A percentile compares a stretch with the other conserved stretches of the same genome.
phyloP scores from a whole-genome alignment of 2,113 vertebrate genomes.

The Neopipo cinnamomea region DNA sequence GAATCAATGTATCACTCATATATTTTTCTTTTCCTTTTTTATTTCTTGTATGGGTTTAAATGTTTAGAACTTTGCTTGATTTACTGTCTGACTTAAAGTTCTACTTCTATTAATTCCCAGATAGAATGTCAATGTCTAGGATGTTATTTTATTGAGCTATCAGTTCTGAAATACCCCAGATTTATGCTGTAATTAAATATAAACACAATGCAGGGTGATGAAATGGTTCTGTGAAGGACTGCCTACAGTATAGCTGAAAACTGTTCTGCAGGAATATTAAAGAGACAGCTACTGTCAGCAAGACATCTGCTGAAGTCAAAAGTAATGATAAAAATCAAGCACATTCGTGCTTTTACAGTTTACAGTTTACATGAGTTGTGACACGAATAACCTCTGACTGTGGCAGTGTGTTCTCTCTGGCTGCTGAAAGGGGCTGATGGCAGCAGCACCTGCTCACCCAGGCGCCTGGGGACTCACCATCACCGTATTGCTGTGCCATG shows the following conservation, averaged over 20 bases:
- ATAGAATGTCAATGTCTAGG: background rate
- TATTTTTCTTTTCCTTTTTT: background rate
- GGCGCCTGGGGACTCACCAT: fast-evolving
- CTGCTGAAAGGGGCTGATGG: background rate
- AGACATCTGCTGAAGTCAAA: slow-evolving; percentile 24
- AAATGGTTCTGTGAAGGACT: background rate
- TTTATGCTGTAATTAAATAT: background rate
- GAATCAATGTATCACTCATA: fast-evolving
- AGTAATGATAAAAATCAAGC: background rate
- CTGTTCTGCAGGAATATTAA: background rate
- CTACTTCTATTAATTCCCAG: background rate
- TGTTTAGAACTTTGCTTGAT: background rate
- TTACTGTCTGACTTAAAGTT: background rate
- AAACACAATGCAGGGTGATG: background rate
- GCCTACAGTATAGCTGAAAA: background rate
- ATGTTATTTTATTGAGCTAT: background rate
- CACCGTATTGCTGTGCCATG: fast-evolving
- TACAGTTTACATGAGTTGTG: background rate
- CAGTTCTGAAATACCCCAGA: background rate
- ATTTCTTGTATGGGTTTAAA: background rate
- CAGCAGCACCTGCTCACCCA: background rate
- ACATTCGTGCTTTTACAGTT: background rate
- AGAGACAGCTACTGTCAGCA: background rate
- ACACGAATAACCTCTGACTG: background rate
- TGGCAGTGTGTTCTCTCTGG: fast-evolving